These are phyloP conservation scores for Eupsittula cactorum DNA, from an alignment of 2,113 vertebrate genomes.

Conservation along the genomic window DNA sequence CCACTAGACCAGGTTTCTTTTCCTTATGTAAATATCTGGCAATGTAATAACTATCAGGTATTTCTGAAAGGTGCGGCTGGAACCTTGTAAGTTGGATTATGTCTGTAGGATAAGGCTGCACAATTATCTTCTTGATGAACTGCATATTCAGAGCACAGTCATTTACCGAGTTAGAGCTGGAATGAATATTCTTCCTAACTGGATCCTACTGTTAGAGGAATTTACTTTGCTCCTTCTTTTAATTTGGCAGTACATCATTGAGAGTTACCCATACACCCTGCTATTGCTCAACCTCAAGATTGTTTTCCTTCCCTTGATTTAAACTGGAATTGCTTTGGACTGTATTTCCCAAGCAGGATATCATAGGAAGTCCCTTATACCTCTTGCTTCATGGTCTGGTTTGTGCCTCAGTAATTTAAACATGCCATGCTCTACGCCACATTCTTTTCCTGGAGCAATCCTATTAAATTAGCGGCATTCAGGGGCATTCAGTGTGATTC, in stretches of 20 bases:
- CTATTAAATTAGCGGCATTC: rapidly evolving
- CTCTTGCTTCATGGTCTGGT: not conserved
- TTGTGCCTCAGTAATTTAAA: not conserved
- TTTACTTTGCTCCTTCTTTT: not conserved
- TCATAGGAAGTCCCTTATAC: too few relatives aligned
- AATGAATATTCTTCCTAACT: not conserved
- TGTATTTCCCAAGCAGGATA: not conserved
- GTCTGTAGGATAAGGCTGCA: not conserved
- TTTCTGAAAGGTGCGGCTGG: not conserved
- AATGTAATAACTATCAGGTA: not conserved
- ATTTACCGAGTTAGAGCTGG: not conserved
- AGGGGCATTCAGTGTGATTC: rapidly evolving
- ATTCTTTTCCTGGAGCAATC: not conserved
- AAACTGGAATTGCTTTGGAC: not conserved
- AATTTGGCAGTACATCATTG: rapidly evolving
- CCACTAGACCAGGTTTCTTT: not conserved
- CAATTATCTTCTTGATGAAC: not conserved
- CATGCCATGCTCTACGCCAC: rapidly evolving
- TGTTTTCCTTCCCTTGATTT: not conserved
- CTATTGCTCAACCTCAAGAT: rapidly evolving
- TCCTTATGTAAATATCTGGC: not conserved
- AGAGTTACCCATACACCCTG: rapidly evolving
- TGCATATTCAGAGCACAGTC: not conserved
- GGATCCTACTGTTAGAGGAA: not conserved
- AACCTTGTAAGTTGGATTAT: not conserved